Conservation (phyloP, 2,888 invertebrate genomes). For the Pycnomerus fuliginosus region DNA sequence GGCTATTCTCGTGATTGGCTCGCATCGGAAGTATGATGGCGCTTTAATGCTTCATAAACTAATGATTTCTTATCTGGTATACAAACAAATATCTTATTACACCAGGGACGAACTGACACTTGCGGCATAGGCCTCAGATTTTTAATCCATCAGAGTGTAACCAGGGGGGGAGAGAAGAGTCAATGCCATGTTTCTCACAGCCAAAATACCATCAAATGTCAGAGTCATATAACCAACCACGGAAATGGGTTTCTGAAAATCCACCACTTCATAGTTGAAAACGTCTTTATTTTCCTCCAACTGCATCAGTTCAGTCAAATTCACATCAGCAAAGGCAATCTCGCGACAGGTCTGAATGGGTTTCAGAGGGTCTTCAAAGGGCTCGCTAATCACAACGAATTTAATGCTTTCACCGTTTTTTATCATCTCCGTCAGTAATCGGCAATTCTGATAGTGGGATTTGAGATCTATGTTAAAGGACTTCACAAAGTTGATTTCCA, state of each 20-base stretch:
- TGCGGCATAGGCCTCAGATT: no score
- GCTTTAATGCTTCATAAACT: no score
- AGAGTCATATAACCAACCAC: constrained; percentile 1
- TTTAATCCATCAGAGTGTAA: no score
- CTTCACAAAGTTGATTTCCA: neutral
- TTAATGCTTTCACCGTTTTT: neutral
- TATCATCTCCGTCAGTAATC: neutral
- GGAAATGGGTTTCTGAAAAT: neutral
- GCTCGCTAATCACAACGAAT: constrained; percentile 2
- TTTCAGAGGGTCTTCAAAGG: neutral
- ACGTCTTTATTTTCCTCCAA: neutral
- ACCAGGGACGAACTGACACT: no score
- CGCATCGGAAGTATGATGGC: constrained; percentile 33
- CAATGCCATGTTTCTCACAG: neutral
- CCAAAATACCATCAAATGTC: neutral
- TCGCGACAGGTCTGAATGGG: neutral
- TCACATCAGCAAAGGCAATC: constrained; percentile 3
- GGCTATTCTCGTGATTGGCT: constrained; percentile 40
- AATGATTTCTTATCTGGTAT: no score
- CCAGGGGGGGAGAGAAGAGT: no score
- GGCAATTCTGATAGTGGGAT: neutral
- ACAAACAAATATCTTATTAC: no score
- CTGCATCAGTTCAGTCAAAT: neutral
- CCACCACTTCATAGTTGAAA: constrained; percentile 1
- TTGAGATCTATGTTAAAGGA: constrained; percentile 1